phyloP scores from a whole-genome alignment of 2,113 vertebrate species.

The Dicaeum eximium region DNA sequence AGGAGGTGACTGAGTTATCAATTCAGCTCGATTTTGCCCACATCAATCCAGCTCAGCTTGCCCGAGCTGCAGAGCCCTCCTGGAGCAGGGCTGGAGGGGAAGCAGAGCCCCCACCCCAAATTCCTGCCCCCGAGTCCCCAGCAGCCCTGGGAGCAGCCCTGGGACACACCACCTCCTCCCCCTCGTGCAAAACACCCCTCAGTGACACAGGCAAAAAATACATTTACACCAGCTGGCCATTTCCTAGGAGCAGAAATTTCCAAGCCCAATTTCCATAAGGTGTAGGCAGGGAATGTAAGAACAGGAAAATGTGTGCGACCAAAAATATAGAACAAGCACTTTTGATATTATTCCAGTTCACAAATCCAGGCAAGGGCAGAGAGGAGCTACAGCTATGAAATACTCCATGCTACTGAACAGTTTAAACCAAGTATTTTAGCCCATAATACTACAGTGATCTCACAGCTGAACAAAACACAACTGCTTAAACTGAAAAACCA shows the following conservation, averaged over 20 bases:
- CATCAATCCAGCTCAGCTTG: accelerated
- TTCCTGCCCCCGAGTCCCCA: background rate
- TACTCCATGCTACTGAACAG: background rate
- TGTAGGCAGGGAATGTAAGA: background rate
- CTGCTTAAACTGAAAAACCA: background rate
- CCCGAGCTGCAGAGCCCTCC: background rate
- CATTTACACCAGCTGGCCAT: background rate
- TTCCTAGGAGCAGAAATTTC: background rate
- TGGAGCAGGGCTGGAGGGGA: background rate
- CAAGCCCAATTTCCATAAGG: background rate
- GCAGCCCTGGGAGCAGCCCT: background rate
- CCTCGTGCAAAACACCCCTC: accelerated
- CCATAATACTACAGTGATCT: background rate
- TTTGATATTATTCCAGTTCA: slow-evolving; percentile 1
- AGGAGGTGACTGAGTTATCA: background rate
- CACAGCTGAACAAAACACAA: background rate
- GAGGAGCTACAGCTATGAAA: background rate
- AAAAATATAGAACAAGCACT: background rate
- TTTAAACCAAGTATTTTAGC: background rate
- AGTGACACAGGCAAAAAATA: background rate
- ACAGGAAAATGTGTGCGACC: background rate
- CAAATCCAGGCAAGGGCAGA: background rate
- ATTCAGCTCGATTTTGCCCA: accelerated
- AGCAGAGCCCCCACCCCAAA: background rate
- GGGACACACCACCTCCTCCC: background rate